Base-by-base conservation (phyloP, 2,888 invertebrate genomes). In the Crematogaster levior region DNA sequence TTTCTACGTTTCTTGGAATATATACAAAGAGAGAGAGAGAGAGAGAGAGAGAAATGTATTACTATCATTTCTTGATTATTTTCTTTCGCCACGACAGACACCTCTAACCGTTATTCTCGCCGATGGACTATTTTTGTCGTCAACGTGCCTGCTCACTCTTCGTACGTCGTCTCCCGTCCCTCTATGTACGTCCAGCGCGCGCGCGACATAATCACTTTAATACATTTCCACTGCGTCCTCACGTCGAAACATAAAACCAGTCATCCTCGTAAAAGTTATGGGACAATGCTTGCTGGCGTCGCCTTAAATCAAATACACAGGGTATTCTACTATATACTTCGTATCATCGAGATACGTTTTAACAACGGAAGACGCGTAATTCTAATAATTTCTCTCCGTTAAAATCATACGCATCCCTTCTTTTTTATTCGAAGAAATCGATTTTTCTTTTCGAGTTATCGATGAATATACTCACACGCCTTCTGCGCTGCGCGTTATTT, bases 141-240 rank as follows among this genome's bases (percentile, higher is more conserved):
- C 84, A 75, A 37, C 77, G 84, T 48, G 72, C 77, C 58, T 74
- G 63, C 79, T 74, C 56, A 60, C 58, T 60, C 75, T 58, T 61
- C 56, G 77, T 60, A 72, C 75, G 30, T 51, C 51, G 30, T 15
- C 61, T 70, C 58, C 48, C 58, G 27, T 46, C 58, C 58, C 21
- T 65, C 65, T 40, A 56, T 56, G 68, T 85, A 46, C 82, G 75
- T 83, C 73, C 77, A 80, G 84, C 72, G 81, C 80, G 66, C 73
- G 82, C 30, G 72, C 86, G 66, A 88, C 86, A 88, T 89, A 89
- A 89, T 89, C 88, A 85, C 83, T 89, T 89, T 89, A 89, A 89
- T 88, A 89, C 88, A 84, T 89, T 87, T 88, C 81, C 85, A 85
- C 85, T 84, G 85, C 61, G 85, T 85, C 84, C 80, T 82, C 77